A percentile compares a stretch with the other conserved stretches of the same genome.
These are phyloP conservation scores for Loripinus fragilis DNA, from an alignment of 2,888 invertebrate genomes.

Conservation along the genomic window DNA sequence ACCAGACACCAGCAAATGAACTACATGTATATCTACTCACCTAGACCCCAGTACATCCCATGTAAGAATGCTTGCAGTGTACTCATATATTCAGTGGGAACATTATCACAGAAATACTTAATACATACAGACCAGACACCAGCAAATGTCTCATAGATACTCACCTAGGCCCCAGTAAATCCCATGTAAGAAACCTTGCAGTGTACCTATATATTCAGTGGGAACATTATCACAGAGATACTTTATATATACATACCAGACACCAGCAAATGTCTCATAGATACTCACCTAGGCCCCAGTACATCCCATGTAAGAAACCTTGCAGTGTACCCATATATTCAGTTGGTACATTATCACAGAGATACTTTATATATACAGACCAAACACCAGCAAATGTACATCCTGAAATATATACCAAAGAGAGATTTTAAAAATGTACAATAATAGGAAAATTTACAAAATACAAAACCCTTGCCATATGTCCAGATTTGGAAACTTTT, in stretches of 20 bases:
- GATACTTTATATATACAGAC: slow-evolving; percentile 59
- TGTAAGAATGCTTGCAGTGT: slow-evolving; percentile 65
- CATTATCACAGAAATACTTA: slow-evolving; percentile 56
- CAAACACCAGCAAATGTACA: slow-evolving; percentile 65
- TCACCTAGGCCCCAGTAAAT: slow-evolving; percentile 65
- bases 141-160: slow-evolving; percentile 48
- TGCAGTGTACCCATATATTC: slow-evolving; percentile 64
- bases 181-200: slow-evolving; percentile 66
- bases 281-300: slow-evolving; percentile 60
- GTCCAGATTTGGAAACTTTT: too few species aligned
- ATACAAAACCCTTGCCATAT: too few species aligned
- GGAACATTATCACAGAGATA: slow-evolving; percentile 60
- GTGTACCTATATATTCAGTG: slow-evolving; percentile 58
- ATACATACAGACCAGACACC: slow-evolving; percentile 63
- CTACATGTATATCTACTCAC: slow-evolving; percentile 29
- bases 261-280: slow-evolving; percentile 44
- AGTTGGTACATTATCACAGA: slow-evolving; percentile 54
- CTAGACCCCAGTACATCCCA: slow-evolving; percentile 67
- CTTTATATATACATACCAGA: slow-evolving; percentile 61
- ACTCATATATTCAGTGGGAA: slow-evolving; percentile 60
- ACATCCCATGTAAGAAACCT: slow-evolving; percentile 65
- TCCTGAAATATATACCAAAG: slow-evolving; percentile 52
- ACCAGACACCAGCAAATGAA: slow-evolving; percentile 67
- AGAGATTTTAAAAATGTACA: too few species aligned
- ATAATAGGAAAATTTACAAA: too few species aligned